Conservation (phyloP, 2,113 vertebrate genomes). For the Oreochromis niloticus region DNA sequence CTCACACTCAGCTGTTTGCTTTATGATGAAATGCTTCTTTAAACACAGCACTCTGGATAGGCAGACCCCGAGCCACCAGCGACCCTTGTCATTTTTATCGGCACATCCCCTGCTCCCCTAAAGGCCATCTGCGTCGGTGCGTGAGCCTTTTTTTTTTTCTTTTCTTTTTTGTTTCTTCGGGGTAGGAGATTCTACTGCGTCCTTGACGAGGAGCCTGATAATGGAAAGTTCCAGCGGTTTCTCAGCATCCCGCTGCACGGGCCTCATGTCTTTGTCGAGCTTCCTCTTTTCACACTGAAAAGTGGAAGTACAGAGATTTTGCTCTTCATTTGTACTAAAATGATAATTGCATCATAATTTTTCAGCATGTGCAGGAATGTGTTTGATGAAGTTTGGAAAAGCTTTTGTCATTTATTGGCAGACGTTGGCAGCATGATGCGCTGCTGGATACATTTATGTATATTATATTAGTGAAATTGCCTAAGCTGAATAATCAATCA, state of each 20-base stretch:
- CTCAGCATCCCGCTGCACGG: background rate
- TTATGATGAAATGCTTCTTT: background rate
- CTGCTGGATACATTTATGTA: background rate
- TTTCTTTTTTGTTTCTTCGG: background rate
- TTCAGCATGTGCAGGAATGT: background rate
- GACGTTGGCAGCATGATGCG: background rate
- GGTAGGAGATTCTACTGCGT: background rate
- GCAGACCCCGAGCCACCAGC: background rate
- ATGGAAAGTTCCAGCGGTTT: background rate
- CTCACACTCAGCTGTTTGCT: background rate
- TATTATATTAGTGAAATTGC: background rate
- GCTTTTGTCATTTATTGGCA: background rate
- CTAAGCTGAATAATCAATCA: background rate
- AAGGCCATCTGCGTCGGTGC: background rate
- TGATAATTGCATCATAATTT: background rate
- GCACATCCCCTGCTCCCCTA: background rate
- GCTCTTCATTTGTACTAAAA: background rate
- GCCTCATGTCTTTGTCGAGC: background rate
- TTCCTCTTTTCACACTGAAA: background rate
- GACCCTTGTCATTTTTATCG: background rate
- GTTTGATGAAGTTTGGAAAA: background rate
- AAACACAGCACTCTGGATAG: background rate
- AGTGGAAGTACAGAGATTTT: background rate
- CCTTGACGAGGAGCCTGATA: background rate
- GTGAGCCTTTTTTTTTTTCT: background rate